Conservation (phyloP, 2,113 vertebrate species). For the Pterocles gutturalis region DNA sequence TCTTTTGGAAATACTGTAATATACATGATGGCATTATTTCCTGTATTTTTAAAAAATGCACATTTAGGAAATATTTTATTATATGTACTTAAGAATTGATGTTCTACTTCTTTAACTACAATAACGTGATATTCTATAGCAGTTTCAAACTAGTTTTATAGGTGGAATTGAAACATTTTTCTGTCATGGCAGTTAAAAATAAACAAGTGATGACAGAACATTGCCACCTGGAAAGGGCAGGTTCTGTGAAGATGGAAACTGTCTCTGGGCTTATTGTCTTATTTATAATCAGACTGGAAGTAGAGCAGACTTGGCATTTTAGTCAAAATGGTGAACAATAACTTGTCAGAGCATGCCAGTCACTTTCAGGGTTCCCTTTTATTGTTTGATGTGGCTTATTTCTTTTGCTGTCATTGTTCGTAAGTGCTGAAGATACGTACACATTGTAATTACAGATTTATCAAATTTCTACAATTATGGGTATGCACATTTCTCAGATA, state of each 20-base stretch:
- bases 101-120: not conserved
- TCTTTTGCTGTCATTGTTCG: not conserved
- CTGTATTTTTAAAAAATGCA: not conserved
- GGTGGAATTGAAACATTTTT: not conserved
- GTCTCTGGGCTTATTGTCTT: not conserved
- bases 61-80: not conserved
- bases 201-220: not conserved
- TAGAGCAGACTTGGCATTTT: not conserved
- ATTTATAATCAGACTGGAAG: not conserved
- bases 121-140: fast-evolving
- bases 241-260: not conserved
- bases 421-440: not conserved
- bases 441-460: not conserved
- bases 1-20: not conserved
- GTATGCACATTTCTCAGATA: not conserved
- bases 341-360: not conserved
- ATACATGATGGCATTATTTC: not conserved
- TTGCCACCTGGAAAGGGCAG: not conserved
- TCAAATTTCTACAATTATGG: slow-evolving; percentile 8
- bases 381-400: not conserved
- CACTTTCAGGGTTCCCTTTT: not conserved
- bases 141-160: not conserved
- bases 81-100: not conserved
- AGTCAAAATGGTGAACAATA: not conserved
- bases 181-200: not conserved